These are phyloP conservation scores for Drosophila miranda DNA, from an alignment of 1,140 invertebrate species.

Conservation along the genomic window DNA sequence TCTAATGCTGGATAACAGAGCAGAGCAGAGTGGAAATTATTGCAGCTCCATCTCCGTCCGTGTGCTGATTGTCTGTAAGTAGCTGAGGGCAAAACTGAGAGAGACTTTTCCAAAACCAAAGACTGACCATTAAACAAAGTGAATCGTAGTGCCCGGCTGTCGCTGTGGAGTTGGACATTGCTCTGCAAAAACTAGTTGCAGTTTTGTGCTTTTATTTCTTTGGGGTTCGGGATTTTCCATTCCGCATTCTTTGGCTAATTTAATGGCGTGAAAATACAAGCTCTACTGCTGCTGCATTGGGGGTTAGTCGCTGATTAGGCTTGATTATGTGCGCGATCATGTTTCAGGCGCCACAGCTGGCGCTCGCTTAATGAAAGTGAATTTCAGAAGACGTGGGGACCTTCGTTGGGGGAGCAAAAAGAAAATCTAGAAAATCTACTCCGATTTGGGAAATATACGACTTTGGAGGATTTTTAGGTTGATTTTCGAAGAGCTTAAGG, in stretches of 20 bases:
- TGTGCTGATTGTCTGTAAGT: slow-evolving; percentile 78
- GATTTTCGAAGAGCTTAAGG: neutral
- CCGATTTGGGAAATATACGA: no score
- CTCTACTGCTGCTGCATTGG: slow-evolving; percentile 13
- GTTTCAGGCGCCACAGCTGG: slow-evolving; percentile 63
- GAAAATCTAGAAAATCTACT: no score
- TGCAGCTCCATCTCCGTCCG: slow-evolving; percentile 32
- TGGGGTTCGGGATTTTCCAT: slow-evolving; percentile 64
- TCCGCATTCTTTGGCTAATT: slow-evolving; percentile 74
- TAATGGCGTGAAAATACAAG: slow-evolving; percentile 72
- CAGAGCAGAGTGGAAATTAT: slow-evolving; percentile 52
- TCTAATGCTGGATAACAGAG: slow-evolving; percentile 61
- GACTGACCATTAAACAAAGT: slow-evolving; percentile 52
- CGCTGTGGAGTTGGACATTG: slow-evolving; percentile 27
- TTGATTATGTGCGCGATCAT: slow-evolving; percentile 64
- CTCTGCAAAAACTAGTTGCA: slow-evolving; percentile 63
- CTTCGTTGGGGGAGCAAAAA: no score
- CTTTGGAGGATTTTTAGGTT: neutral
- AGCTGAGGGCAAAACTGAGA: slow-evolving; percentile 65
- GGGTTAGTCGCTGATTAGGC: slow-evolving; percentile 57
- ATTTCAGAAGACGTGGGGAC: slow-evolving; percentile 2
- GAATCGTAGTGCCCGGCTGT: slow-evolving; percentile 41
- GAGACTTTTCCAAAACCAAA: slow-evolving; percentile 28
- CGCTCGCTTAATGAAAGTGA: slow-evolving; percentile 38
- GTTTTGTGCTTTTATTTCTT: slow-evolving; percentile 14